A percentile compares a stretch with the other conserved stretches of the same genome.
Evolutionary conservation across 2,888 invertebrate genomes (phyloP).

Genomic region (Bugula neritina): DNA sequence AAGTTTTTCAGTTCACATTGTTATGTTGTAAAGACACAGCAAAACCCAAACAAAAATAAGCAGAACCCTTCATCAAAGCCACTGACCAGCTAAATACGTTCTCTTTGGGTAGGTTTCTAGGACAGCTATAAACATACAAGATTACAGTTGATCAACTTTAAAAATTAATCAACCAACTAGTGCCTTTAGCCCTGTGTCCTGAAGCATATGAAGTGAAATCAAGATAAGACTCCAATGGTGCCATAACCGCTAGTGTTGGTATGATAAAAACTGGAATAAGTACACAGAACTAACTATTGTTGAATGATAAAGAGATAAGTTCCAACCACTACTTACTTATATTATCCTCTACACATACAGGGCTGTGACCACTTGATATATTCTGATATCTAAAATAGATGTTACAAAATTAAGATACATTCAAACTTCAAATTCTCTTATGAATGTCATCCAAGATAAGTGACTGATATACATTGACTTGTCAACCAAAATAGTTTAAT

Average conservation of each 20-base stretch:
- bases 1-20: background rate
- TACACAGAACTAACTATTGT: too few relatives aligned
- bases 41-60: background rate
- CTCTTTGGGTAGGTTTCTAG: background rate
- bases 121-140: background rate
- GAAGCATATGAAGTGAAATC: background rate
- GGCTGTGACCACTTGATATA: background rate
- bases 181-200: background rate
- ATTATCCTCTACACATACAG: background rate
- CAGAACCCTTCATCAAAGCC: background rate
- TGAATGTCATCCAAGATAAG: too few relatives aligned
- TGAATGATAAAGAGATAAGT: too few relatives aligned
- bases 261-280: background rate
- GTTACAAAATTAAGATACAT: background rate
- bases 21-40: background rate
- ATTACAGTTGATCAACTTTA: background rate
- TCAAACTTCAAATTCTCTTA: too few relatives aligned
- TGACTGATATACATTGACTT: too few relatives aligned
- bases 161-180: background rate
- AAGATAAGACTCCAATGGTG: background rate
- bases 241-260: background rate
- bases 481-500: too few relatives aligned
- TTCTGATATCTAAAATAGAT: slow-evolving; percentile 13
- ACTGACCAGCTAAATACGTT: background rate
- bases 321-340: background rate